Evolutionary conservation across 2,113 vertebrate species (phyloP), one percentile per base, ranked within the genome.

Genomic region (Chrysochloris asiatica): DNA sequence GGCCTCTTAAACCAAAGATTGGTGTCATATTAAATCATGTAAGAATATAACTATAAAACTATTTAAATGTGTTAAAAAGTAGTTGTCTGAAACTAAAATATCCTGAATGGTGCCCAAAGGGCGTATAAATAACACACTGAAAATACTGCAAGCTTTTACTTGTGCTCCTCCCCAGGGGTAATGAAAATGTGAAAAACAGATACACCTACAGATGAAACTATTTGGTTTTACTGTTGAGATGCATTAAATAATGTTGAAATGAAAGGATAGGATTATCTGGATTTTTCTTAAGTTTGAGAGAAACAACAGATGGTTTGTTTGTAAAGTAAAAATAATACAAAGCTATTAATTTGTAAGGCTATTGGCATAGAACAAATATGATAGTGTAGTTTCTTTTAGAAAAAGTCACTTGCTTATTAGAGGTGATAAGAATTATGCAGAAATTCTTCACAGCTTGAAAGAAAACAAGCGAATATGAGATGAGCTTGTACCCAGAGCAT

Each of bases 151-250:
- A 90, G 56, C 45, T 41, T 80, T 59, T 16, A 33, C 80, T 80
- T 91, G 13, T 54, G n/a, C 43, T 16, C 24, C 85, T 24, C 28
- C 67, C 59, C 63, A 81, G 12, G 30, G 47, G 2, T 59, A 76
- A 65, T n/a, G 30, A 73, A 87, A 96, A 94, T 69, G 50, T 59
- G 47, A 72, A 81, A 92, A 93, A 89, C 73, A 95, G 90, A 85
- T 88, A 93, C 8, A 96, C 80, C 89, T 89, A 78, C 4, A 54
- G 82, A 61, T 63, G 21, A 87, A 93, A 86, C 24, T 69, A 75
- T 77, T 92, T 86, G 48, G 83, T 69, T 88, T 89, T 43, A 52
- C 45, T 79, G 36, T 50, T 83, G 33, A 43, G 45, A 67, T 75
- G 78, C 90, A 86, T 88, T 90, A 86, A 92, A 82, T n/a, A 92